These are phyloP conservation scores for Sinosuthora webbiana DNA, from an alignment of 2,113 vertebrate genomes.

Conservation along the genomic window DNA sequence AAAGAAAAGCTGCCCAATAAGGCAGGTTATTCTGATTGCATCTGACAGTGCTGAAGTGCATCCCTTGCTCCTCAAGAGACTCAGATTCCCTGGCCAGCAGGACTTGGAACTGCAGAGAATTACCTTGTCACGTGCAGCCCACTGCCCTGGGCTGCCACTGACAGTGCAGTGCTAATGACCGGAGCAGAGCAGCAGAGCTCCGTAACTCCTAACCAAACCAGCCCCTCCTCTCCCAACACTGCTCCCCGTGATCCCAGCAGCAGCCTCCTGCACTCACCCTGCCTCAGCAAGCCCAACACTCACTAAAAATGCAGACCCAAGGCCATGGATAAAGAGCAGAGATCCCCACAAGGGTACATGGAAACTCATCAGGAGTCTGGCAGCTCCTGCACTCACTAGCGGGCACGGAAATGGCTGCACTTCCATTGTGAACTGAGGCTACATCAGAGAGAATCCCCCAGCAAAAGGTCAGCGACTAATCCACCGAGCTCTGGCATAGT, in stretches of 20 bases:
- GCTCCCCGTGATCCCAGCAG: background rate
- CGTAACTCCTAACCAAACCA: slow-evolving; percentile 63
- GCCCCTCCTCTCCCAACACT: background rate
- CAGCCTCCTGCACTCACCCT: background rate
- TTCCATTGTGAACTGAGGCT: background rate
- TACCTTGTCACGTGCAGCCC: slow-evolving; percentile 52
- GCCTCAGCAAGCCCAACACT: background rate
- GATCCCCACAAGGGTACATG: background rate
- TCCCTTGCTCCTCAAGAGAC: slow-evolving; percentile 44
- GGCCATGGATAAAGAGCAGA: background rate
- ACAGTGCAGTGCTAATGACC: slow-evolving; percentile 49
- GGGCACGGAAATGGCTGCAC: accelerated
- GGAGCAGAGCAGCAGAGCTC: slow-evolving; percentile 63
- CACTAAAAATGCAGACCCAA: background rate
- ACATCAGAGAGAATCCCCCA: background rate
- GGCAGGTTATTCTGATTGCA: slow-evolving; percentile 62
- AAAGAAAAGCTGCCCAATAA: slow-evolving; percentile 1
- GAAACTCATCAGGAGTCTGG: background rate
- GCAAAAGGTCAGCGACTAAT: background rate
- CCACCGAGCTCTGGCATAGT: background rate
- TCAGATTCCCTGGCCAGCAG: slow-evolving; percentile 42
- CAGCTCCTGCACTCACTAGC: accelerated
- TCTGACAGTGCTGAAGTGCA: slow-evolving; percentile 74
- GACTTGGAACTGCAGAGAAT: slow-evolving; percentile 23
- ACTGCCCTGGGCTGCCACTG: slow-evolving; percentile 42